These are phyloP conservation scores for Talpa occidentalis DNA, from an alignment of 2,113 vertebrate species.

Conservation along the genomic window DNA sequence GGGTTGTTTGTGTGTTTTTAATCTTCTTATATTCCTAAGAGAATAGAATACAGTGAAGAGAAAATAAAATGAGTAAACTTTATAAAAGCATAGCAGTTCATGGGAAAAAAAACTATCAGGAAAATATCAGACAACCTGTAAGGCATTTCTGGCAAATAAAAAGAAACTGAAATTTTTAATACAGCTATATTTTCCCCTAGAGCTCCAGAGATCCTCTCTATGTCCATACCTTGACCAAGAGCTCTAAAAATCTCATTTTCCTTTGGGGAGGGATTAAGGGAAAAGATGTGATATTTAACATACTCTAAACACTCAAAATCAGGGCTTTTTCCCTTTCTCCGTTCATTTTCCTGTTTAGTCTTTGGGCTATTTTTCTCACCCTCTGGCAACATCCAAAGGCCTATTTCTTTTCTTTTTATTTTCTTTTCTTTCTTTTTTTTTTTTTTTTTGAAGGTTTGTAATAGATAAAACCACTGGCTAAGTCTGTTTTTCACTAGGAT, in stretches of 20 bases:
- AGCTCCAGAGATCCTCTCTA: background rate
- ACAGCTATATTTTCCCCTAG: background rate
- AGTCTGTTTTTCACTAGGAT: conserved; percentile 7
- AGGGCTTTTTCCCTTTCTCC: background rate
- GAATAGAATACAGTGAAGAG: background rate
- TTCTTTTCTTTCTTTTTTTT: too few species aligned
- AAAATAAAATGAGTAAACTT: background rate
- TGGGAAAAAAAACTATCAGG: background rate
- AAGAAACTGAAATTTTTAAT: background rate
- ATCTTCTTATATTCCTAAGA: background rate
- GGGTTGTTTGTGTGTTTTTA: too few species aligned
- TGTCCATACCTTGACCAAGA: background rate
- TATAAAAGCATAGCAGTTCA: background rate
- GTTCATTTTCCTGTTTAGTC: background rate
- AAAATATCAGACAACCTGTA: background rate
- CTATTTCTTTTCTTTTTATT: background rate
- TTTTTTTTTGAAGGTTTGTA: background rate
- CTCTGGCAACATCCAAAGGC: background rate
- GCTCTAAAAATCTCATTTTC: background rate
- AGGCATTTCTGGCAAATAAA: background rate
- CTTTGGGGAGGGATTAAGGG: background rate
- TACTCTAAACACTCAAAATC: background rate
- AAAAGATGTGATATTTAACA: background rate
- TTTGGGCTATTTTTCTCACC: background rate
- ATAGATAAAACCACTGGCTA: background rate